Evolutionary conservation across 2,113 vertebrate species (phyloP).

Genomic region (Calyptomena viridis): DNA sequence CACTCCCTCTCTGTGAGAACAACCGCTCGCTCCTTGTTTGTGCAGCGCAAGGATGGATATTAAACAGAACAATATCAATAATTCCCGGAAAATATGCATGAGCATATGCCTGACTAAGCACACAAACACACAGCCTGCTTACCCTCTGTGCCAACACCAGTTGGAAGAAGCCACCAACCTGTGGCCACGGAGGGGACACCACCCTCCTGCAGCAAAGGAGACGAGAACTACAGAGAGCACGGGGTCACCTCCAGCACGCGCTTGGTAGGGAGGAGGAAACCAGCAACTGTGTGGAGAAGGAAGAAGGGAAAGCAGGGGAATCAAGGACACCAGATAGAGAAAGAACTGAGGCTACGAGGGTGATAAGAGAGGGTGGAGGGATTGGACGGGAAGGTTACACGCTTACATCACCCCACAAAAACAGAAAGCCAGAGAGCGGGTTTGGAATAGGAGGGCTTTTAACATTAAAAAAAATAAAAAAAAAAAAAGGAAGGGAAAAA

Average conservation of each 20-base stretch:
- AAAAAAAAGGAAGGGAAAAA: background rate
- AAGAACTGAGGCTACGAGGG: background rate
- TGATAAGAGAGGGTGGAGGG: slow-evolving; percentile 30
- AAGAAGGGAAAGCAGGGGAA: slow-evolving; percentile 37
- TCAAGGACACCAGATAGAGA: slow-evolving; percentile 39
- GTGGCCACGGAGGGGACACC: background rate
- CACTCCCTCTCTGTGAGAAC: background rate
- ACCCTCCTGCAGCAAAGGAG: background rate
- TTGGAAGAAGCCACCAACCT: background rate
- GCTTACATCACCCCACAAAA: background rate
- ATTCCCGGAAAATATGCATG: slow-evolving; percentile 27
- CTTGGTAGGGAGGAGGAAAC: slow-evolving; percentile 33
- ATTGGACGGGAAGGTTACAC: background rate
- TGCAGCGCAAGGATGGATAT: slow-evolving; percentile 23
- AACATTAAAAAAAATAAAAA: background rate
- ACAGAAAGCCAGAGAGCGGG: background rate
- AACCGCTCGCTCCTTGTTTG: background rate
- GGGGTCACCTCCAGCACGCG: background rate
- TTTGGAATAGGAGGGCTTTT: slow-evolving; percentile 21
- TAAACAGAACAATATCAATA: slow-evolving; percentile 55
- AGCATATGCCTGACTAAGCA: background rate
- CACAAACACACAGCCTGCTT: slow-evolving; percentile 3
- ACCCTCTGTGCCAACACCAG: background rate
- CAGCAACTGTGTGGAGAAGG: background rate
- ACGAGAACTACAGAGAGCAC: background rate